Base-by-base conservation (phyloP, 2,888 invertebrate species). In the Melanostoma scalare region DNA sequence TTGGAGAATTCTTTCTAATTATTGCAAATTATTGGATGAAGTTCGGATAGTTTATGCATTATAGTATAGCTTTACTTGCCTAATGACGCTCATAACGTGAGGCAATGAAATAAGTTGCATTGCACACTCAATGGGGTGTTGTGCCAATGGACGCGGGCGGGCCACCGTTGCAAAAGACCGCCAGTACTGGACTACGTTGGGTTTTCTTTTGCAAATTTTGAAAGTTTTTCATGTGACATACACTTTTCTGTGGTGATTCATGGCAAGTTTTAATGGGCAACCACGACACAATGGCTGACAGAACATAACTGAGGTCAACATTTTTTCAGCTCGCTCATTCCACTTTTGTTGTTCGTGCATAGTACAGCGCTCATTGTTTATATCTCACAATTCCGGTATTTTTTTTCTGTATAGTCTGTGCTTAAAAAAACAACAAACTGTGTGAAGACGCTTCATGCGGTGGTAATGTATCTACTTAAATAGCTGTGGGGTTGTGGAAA, bases 1-100 rank as follows among this genome's bases (percentile, higher is more conserved):
- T 44, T 46, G 46, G 35, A 46, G 44, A 46, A n/a, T 44, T 46
- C 6, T 44, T n/a, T 33, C 67, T 71, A 71, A 67, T 81, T 20
- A 81, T 76, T 81, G 58, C 76, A 58, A 81, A 65, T 81, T 71
- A 81, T 75, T 68, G 71, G 80, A 81, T 81, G 55, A 67, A 76
- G 71, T 81, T 53, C 48, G 20, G 75, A 80, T 80, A 58, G 63
- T 80, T 50, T 63, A 58, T 76, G 58, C 76, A 75, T 80, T 80
- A 80, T 76, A n/a, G 20, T 20, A 42, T 53, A 71, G 65, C 20
- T 76, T 58, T n/a, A 46, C 50, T 68, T 61, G 42, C 61, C 50
- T 69, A 38, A 53, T 1, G 50, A 65, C 53, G 46, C 9, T 63
- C 48, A 44, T 72, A 52, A 67, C 36, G 67, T n/a, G 53, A 20